Percentiles rank a stretch among this genome's conserved stretches.
These are phyloP conservation scores for Acanthococcus lagerstroemiae DNA, from an alignment of 2,888 invertebrate species.

Conservation along the genomic window DNA sequence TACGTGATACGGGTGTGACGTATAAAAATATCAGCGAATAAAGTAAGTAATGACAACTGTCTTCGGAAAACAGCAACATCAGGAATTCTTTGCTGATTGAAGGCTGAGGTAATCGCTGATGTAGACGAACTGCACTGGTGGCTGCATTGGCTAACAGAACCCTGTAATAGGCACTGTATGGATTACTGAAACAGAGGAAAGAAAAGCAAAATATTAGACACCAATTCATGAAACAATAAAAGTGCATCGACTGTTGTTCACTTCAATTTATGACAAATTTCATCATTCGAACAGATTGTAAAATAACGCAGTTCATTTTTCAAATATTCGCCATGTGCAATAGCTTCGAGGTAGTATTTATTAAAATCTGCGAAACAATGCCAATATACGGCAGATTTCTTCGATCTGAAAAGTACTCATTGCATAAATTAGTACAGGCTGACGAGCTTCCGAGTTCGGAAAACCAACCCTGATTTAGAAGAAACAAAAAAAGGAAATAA, in stretches of 20 bases:
- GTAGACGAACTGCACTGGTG: constrained; percentile 84
- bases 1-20: constrained; percentile 78
- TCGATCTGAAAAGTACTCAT: not conserved
- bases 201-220: constrained; percentile 17
- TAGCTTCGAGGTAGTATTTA: too few species aligned
- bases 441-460: too few species aligned
- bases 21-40: constrained; percentile 91
- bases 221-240: too few species aligned
- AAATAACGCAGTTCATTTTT: too few species aligned
- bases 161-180: constrained; percentile 77
- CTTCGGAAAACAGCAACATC: constrained; percentile 67
- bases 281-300: too few species aligned
- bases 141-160: constrained; percentile 88
- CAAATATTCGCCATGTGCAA: too few species aligned
- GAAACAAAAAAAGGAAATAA: too few species aligned
- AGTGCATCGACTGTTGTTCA: too few species aligned
- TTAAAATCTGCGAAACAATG: too few species aligned
- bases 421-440: too few species aligned
- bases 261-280: too few species aligned
- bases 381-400: not conserved
- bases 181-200: constrained; percentile 48
- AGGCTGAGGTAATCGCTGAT: constrained; percentile 82
- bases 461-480: too few species aligned
- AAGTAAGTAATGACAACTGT: constrained; percentile 92
- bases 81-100: constrained; percentile 75